phyloP scores from a whole-genome alignment of 2,888 invertebrate genomes.

The Aspidiotus rigidus region DNA sequence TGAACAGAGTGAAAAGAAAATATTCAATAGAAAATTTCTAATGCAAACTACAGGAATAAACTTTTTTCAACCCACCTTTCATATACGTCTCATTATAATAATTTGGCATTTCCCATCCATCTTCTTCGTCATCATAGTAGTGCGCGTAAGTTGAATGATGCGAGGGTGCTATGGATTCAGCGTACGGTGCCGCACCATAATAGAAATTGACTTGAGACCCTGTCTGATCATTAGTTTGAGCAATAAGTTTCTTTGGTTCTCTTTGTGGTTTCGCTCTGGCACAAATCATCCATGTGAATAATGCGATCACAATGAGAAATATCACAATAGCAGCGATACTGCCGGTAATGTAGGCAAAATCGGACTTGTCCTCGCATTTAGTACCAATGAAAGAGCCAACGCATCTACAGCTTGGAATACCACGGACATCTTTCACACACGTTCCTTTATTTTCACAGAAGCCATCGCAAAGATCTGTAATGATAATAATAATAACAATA shows the following conservation, averaged over 20 bases:
- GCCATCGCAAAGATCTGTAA: conserved; percentile 66
- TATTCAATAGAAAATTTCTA: background rate
- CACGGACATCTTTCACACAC: conserved; percentile 73
- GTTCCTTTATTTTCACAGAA: conserved; percentile 84
- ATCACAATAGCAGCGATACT: conserved; percentile 91
- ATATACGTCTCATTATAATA: conserved; percentile 94
- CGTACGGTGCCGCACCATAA: conserved; percentile 89
- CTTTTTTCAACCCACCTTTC: conserved; percentile 59
- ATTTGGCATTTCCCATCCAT: conserved; percentile 96
- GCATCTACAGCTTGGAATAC: conserved; percentile 79
- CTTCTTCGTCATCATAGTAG: conserved; percentile 91
- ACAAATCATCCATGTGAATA: conserved; percentile 95
- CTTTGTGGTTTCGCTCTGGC: conserved; percentile 78
- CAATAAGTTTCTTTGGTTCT: conserved; percentile 83
- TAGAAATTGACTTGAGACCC: conserved; percentile 94
- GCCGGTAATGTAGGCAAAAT: conserved; percentile 88
- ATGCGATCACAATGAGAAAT: conserved; percentile 80
- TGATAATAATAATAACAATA: background rate
- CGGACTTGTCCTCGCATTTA: conserved; percentile 82
- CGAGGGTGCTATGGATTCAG: conserved; percentile 88
- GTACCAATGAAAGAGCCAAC: conserved; percentile 85
- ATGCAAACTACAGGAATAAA: background rate
- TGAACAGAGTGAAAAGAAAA: conserved; percentile 34
- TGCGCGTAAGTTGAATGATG: conserved; percentile 93
- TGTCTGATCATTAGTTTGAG: conserved; percentile 80